Evolutionary conservation across 1,140 invertebrate genomes (phyloP), one percentile per base, ranked within the genome.

Genomic region (Episyrphus balteatus): DNA sequence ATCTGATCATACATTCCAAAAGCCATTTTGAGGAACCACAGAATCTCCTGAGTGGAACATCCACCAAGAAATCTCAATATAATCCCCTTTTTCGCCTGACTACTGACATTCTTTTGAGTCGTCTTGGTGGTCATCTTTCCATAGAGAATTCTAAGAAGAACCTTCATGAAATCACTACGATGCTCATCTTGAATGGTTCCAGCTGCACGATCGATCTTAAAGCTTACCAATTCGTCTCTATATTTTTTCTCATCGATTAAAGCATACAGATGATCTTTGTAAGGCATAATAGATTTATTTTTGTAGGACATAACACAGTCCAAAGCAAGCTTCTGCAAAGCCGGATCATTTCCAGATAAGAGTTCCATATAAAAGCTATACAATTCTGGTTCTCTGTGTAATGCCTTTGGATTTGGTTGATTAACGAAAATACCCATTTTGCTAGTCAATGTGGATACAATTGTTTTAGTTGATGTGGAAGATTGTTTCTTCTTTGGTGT

Each of bases 211-310:
- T 86, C 82, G 6, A 93, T 75, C 58, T 81, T 81, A 57, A 95
- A 92, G 9, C 79, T 71, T 1, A 79, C 77, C 1, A 96, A 59
- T 66, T 92, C 88, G 49, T 82, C 81, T 69, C 89, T 89, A 48
- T 95, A 84, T 52, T 85, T 86, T 51, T 87, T 87, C 40, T 94
- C 90, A 61, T 92, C 84, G 0, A 94, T 75, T 14, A 94, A 72
- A 50, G 79, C 80, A 49, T 81, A 76, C 9, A 95, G 62, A 59
- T 87, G 77, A 15, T 80, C 78, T 61, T 79, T 87, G 57, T 95
- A 94, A 3, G 86, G 81, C 8, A 94, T 52, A 55, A 78, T 80
- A 50, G 61, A 57, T 55, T 88, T 84, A 40, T 82, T 75, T 61
- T 87, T 91, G 62, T 93, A 95, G 5, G 82, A 81, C 47, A 90